Evolutionary conservation across 2,888 invertebrate species (phyloP).

Genomic region (Congeria kusceri): DNA sequence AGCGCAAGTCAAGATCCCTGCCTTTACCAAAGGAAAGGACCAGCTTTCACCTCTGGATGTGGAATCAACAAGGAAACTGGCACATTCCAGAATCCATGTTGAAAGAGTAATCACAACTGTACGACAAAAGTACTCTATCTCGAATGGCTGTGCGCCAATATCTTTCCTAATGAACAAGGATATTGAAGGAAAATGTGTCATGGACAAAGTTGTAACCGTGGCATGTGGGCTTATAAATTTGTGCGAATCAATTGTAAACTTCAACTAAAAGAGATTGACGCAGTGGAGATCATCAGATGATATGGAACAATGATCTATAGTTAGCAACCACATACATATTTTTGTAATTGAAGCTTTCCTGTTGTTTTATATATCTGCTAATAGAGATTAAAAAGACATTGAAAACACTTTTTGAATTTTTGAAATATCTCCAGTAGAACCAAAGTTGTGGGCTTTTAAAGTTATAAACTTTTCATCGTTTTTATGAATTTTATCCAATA

Average conservation of each 20-base stretch:
- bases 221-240: conserved; percentile 30
- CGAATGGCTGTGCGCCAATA: conserved; percentile 45
- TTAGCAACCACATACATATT: too few species aligned
- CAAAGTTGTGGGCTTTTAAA: too few species aligned
- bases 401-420: too few species aligned
- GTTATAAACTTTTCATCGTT: too few species aligned
- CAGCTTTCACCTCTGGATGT: conserved; percentile 58
- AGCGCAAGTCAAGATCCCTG: conserved; percentile 61
- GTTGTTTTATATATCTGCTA: too few species aligned
- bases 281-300: too few species aligned
- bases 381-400: too few species aligned
- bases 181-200: conserved; percentile 15
- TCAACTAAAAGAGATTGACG: conserved; percentile 28
- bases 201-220: conserved; percentile 21
- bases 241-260: conserved; percentile 26
- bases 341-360: too few species aligned
- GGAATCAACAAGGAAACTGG: conserved; percentile 56
- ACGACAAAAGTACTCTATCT: conserved; percentile 56
- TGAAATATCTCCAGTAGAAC: too few species aligned
- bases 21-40: conserved; percentile 58
- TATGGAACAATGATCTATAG: too few species aligned
- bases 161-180: conserved; percentile 31
- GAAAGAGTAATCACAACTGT: conserved; percentile 63
- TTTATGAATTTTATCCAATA: too few species aligned
- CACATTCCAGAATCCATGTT: conserved; percentile 61